phyloP scores from a whole-genome alignment of 2,888 invertebrate genomes.

The Scaptomyza cyrtandrae region DNA sequence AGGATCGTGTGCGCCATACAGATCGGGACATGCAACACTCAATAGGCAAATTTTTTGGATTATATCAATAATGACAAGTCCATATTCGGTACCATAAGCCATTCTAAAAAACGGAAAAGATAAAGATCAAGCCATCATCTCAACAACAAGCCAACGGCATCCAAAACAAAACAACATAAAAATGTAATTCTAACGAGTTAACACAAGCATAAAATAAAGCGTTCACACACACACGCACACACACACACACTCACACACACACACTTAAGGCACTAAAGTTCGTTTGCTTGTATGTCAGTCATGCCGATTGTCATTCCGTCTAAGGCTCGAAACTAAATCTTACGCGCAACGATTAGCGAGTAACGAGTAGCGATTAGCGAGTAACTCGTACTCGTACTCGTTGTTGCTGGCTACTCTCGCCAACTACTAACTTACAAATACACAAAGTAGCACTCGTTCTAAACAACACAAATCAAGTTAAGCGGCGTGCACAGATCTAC shows the following conservation, averaged over 20 bases:
- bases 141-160: constrained; percentile 56
- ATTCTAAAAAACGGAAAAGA: constrained; percentile 87
- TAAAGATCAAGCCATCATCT: constrained; percentile 61
- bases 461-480: constrained; percentile 41
- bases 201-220: constrained; percentile 16
- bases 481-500: constrained; percentile 48
- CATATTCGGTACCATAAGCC: constrained; percentile 98
- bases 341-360: neutral
- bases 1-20: constrained; percentile 95
- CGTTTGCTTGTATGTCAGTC: constrained; percentile 22
- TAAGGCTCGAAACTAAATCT: constrained; percentile 25
- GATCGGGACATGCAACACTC: constrained; percentile 94
- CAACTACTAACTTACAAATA: constrained; percentile 1
- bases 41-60: constrained; percentile 95
- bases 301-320: constrained; percentile 14
- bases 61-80: constrained; percentile 97
- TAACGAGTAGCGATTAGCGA: constrained; percentile 14
- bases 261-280: constrained; percentile 70
- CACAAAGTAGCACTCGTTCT: constrained; percentile 22
- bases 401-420: constrained; percentile 7
- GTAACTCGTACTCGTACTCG: constrained; percentile 8
- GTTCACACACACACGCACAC: constrained; percentile 40
- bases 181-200: constrained; percentile 2
- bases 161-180: constrained; percentile 13
- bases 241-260: constrained; percentile 43